phyloP scores from a whole-genome alignment of 2,113 vertebrate species.

The Megaptera novaeangliae region DNA sequence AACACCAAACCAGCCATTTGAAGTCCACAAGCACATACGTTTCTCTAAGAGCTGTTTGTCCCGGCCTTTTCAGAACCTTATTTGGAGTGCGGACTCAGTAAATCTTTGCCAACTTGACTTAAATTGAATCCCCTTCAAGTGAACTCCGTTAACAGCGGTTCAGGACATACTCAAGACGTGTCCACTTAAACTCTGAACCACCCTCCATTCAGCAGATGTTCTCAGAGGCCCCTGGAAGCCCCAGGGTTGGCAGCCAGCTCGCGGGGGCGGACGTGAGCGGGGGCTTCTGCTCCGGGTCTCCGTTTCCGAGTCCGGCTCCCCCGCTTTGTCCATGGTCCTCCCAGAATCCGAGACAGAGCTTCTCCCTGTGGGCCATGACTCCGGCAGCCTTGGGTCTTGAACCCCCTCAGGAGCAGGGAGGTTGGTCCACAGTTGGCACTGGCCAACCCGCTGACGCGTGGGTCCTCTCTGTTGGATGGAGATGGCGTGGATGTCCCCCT shows the following conservation, averaged over 20 bases:
- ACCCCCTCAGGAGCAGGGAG: not conserved
- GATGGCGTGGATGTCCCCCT: not conserved
- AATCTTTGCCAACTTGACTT: not conserved
- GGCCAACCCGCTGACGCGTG: rapidly evolving
- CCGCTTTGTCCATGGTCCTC: not conserved
- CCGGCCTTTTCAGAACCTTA: not conserved
- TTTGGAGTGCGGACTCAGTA: not conserved
- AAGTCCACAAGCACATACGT: not conserved
- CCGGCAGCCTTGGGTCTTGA: not conserved
- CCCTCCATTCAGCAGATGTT: not conserved
- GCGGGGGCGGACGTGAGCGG: rapidly evolving
- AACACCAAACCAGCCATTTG: not conserved
- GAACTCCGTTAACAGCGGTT: not conserved
- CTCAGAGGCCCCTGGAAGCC: not conserved
- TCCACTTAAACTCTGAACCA: not conserved
- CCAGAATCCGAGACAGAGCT: not conserved
- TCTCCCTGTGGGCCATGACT: rapidly evolving
- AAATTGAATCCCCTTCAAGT: not conserved
- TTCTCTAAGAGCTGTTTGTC: not conserved
- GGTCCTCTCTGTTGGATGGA: too few relatives aligned
- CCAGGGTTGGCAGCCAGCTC: not conserved
- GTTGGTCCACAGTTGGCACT: not conserved
- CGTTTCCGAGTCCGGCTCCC: too few relatives aligned
- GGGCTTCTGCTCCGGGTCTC: not conserved
- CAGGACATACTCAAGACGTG: not conserved